Evolutionary conservation across 2,113 vertebrate species (phyloP), one percentile per base, ranked within the genome.

Genomic region (Clarias magur): DNA sequence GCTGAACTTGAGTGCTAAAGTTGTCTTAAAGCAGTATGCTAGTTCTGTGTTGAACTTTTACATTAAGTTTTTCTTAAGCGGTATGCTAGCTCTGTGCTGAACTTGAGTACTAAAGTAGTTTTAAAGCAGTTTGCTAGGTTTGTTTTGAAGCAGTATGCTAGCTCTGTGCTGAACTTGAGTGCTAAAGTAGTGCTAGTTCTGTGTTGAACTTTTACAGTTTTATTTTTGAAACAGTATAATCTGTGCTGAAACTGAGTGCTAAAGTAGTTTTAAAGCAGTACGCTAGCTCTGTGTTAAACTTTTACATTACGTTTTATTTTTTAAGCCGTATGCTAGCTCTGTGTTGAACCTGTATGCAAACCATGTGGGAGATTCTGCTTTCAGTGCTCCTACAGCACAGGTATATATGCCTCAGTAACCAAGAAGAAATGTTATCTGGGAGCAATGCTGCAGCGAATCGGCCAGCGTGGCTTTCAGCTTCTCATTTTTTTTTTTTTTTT

Each of bases 401-500:
- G 13, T 15, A 21, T 15, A 21, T 21, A 21, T 56, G 53, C 75
- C 25, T 56, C 9, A 30, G 54, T 80, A 80, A 34, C 79, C 79
- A 60, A 42, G 16, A 80, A 10, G 90, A 89, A 87, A 87, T 83
- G 76, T 88, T 90, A 89, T 88, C 88, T 88, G 75, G 73, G 76
- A 73, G 84, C 79, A 63, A 83, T 57, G 75, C 85, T 85, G 75
- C 85, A 82, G 63, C 73, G 59, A 85, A 80, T 81, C 12, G 75
- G 57, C 57, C 79, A 4, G 13, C 7, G 79, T 30, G 79, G 21
- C 17, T 59, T 59, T 80, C 53, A 3, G 54, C 76, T 30, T 19
- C 76, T 80, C 11, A n/a, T 16, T 11, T 30, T 17, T 30, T 17
- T 79, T 11, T 30, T 17, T 30, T 17, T 79, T 34, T 57, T 57